Conservation (phyloP, 2,113 vertebrate genomes). For the Macquaria australasica region DNA sequence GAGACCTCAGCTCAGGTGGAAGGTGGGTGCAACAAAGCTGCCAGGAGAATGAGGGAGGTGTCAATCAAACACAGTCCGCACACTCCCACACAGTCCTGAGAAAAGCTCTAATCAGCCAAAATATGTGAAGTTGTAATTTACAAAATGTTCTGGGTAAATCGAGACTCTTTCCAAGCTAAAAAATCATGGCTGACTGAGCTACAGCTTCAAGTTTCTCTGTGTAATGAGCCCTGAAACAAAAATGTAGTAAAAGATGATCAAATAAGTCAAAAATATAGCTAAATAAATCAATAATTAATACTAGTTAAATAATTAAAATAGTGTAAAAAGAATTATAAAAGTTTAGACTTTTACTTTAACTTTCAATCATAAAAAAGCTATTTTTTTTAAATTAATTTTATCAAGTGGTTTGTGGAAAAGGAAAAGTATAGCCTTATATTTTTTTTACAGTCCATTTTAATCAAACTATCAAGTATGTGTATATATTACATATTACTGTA, state of each 20-base stretch:
- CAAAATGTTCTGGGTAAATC: background rate
- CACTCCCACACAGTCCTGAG: background rate
- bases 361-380: too few relatives aligned
- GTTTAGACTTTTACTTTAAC: background rate
- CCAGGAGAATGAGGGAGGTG: background rate
- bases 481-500: too few relatives aligned
- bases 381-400: too few relatives aligned
- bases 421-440: too few relatives aligned
- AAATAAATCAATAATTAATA: background rate
- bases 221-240: background rate
- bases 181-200: background rate
- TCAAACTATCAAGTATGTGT: too few relatives aligned
- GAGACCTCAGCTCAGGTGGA: background rate
- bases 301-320: too few relatives aligned
- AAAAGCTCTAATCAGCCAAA: background rate
- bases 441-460: too few relatives aligned
- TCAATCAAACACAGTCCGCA: background rate
- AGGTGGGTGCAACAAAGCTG: background rate
- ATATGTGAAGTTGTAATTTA: background rate
- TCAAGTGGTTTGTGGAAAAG: too few relatives aligned
- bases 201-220: background rate
- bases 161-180: background rate
- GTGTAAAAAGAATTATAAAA: background rate
- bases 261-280: background rate
- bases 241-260: background rate